phyloP scores from a whole-genome alignment of 2,113 vertebrate genomes.

The Anoura caudifer region DNA sequence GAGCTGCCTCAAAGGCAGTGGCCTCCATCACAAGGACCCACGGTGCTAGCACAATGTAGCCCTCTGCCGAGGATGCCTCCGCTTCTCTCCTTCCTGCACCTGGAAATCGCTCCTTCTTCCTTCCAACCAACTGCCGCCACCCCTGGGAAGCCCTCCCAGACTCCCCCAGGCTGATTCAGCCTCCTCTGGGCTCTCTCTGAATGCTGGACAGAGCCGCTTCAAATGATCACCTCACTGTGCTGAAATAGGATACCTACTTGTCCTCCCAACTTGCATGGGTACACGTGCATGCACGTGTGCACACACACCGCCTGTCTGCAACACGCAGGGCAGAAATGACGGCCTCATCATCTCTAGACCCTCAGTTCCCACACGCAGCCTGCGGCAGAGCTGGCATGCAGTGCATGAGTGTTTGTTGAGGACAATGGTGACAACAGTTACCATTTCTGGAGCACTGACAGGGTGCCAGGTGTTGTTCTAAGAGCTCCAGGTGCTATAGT shows the following conservation, averaged over 20 bases:
- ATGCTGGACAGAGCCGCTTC: background rate
- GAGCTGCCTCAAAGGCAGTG: background rate
- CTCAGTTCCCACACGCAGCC: background rate
- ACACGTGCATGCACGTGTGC: accelerated
- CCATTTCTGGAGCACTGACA: too few relatives aligned
- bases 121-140: background rate
- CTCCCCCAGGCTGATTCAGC: background rate
- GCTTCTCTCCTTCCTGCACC: background rate
- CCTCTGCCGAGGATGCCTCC: background rate
- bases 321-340: accelerated
- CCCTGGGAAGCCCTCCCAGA: background rate
- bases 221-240: background rate
- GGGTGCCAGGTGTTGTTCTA: background rate
- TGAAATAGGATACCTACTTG: background rate
- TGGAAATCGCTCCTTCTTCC: background rate
- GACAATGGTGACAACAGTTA: accelerated
- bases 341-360: background rate
- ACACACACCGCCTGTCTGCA: accelerated
- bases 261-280: background rate
- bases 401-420: too few relatives aligned
- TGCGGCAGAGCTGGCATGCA: background rate
- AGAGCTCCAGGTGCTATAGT: background rate
- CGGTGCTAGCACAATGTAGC: background rate
- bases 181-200: background rate
- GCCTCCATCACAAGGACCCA: background rate